Evolutionary conservation across 1,140 invertebrate genomes (phyloP).

Genomic region (Ditylenchus dipsaci): DNA sequence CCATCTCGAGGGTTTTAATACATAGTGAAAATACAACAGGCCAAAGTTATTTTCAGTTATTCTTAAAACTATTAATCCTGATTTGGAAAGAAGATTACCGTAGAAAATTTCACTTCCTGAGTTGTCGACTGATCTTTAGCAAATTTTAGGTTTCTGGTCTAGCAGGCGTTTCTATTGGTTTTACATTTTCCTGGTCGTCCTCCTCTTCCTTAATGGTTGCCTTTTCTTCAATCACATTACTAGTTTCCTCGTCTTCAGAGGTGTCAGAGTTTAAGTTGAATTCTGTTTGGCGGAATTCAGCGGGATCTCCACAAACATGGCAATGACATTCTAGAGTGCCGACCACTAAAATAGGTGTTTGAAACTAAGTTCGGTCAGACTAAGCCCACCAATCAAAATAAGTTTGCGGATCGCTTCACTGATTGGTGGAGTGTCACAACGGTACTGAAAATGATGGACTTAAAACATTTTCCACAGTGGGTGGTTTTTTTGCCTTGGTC

Average conservation of each 20-base stretch:
- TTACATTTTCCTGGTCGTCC: not conserved
- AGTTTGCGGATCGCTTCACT: constrained; percentile 74
- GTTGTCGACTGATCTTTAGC: not conserved
- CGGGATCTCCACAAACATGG: constrained; percentile 63
- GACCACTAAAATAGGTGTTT: constrained; percentile 65
- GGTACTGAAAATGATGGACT: constrained; percentile 68
- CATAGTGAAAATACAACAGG: no score
- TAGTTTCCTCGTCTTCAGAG: not conserved
- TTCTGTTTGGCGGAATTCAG: constrained; percentile 7
- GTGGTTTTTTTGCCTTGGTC: no score
- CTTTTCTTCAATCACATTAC: not conserved
- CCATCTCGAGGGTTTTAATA: no score
- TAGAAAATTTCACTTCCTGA: not conserved
- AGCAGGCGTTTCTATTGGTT: not conserved
- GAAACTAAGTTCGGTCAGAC: no score
- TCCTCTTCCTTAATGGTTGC: not conserved
- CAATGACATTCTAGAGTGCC: constrained; percentile 86
- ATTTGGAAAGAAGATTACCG: not conserved
- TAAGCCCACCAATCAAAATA: constrained; percentile 71
- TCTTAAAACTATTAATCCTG: no score
- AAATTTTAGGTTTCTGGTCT: constrained; percentile 9
- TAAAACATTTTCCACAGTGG: not conserved
- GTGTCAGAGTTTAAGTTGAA: not conserved
- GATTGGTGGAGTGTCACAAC: constrained; percentile 77
- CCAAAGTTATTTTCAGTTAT: no score